phyloP scores from a whole-genome alignment of 2,888 invertebrate genomes.

The Artemia sinica region DNA sequence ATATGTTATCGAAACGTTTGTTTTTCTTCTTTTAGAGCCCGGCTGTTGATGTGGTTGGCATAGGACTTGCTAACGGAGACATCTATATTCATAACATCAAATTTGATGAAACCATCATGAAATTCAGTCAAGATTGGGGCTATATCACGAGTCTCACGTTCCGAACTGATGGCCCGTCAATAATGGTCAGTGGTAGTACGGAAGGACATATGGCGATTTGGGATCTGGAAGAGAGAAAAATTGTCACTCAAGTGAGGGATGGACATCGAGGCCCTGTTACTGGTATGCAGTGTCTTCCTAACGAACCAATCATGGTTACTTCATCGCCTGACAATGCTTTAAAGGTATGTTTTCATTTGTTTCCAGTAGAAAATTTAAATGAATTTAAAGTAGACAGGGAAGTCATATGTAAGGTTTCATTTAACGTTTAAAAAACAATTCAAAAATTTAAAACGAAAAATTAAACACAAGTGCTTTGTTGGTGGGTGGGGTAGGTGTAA shows the following conservation, averaged over 20 bases:
- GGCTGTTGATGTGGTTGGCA: slow-evolving; percentile 73
- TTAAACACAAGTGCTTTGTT: no score
- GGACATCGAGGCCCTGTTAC: slow-evolving; percentile 60
- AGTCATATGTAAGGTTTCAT: no score
- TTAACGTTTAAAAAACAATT: no score
- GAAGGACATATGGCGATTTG: slow-evolving; percentile 79
- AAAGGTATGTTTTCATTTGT: slow-evolving; percentile 39
- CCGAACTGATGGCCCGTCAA: slow-evolving; percentile 62
- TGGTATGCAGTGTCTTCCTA: slow-evolving; percentile 63
- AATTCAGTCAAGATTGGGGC: slow-evolving; percentile 82
- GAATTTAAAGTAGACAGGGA: no score
- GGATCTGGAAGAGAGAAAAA: slow-evolving; percentile 58
- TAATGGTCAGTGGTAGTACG: slow-evolving; percentile 66
- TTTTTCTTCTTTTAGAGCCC: slow-evolving; percentile 43
- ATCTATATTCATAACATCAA: slow-evolving; percentile 74
- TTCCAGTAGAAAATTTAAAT: no score
- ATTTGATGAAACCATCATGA: slow-evolving; percentile 60
- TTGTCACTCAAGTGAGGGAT: slow-evolving; percentile 57
- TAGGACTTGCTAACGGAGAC: slow-evolving; percentile 63
- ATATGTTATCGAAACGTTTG: slow-evolving; percentile 16
- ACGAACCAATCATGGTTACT: slow-evolving; percentile 74
- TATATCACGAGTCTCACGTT: slow-evolving; percentile 65
- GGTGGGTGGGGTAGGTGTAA: no score
- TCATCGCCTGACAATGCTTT: slow-evolving; percentile 85
- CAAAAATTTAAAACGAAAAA: no score